Evolutionary conservation across 2,113 vertebrate genomes (phyloP), one percentile per base, ranked within the genome.

Genomic region (Chloropsis cyanopogon): DNA sequence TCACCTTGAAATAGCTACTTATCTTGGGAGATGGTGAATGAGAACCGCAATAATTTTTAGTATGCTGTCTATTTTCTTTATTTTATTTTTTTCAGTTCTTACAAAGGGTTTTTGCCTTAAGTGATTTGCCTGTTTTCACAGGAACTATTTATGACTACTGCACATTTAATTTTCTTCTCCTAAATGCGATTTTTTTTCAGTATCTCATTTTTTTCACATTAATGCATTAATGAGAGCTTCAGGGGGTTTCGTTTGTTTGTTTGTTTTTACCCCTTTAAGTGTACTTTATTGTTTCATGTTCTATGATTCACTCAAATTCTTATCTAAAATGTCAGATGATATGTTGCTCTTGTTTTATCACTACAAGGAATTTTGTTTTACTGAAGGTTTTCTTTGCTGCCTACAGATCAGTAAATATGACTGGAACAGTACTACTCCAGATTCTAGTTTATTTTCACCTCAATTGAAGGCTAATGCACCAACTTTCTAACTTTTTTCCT

Each of bases 81-180:
- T 19, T 46, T 41, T 12, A 5, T 49, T 29, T 72, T 41, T 33
- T 37, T 26, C 14, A 22, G 2, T 46, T 80, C 70, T 53, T 44
- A 29, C 2, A 24, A 66, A 47, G 5, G 7, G 0, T 8, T 60
- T 73, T 66, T 76, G 2, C 13, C 37, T 1, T 1, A 19, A 29
- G 18, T 29, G 10, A 21, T 69, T 77, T 69, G 2, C 14, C 44
- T 86, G 2, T 29, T 83, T 69, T 26, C 26, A 35, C 20, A 47
- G 39, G 7, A 61, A 25, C 5, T 28, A 10, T 60, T 83, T 47
- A 71, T 64, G 21, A 37, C 16, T 47, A 56, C 2, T 28, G 4
- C 4, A 33, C 2, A 9, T 78, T 65, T 44, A 57, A 41, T 73
- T 70, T 66, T 70, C 3, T n/a, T 52, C 16, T 50, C 10, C 2